Base-by-base conservation (phyloP, 1,140 invertebrate genomes). In the Lepidurus packardi region DNA sequence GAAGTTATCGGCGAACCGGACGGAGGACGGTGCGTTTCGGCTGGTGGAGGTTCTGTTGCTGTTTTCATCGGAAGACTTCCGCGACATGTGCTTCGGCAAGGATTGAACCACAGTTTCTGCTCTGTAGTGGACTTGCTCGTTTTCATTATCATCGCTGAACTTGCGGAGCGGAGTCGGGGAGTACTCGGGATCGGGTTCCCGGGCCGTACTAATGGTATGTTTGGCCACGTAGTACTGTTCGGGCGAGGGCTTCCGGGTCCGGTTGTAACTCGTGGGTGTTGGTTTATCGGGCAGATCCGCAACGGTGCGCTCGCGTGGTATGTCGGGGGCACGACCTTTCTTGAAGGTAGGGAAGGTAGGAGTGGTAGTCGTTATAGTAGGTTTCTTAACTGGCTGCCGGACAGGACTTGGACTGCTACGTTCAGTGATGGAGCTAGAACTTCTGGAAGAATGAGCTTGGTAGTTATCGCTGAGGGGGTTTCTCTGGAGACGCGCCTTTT, bases 131-230 rank as follows among this genome's bases (percentile, higher is more conserved):
- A 43, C 75, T 77, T 65, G 43, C 43, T 77, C 24, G 34, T 41
- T 10, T 77, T 77, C 75, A 11, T 77, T 13, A 10, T 43, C 75
- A 16, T 65, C 44, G 7, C 25, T 53, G n/a, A 77, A 65, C 65
- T 77, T 77, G n/a, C 65, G 24, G 1, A 43, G 45, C 13, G 43
- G 76, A 24, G 53, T 21, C 9, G 76, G 21, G 24, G 41, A 65
- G 41, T 77, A 13, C 53, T 65, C 9, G 13, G 53, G 53, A 65
- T 21, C 7, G 53, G 53, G 53, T 3, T 65, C 16, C 16, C 53
- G 53, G 6, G 16, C 53, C 53, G 53, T 13, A 4, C 34, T 34
- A 34, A 34, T 34, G 1, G 53, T 7, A 65, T 65, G 53, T 65
- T 21, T 65, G 6, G 53, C 53, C 8, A 16, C 13, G 53, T 21